Conservation (phyloP, 2,113 vertebrate species). For the Eptatretus burgeri region DNA sequence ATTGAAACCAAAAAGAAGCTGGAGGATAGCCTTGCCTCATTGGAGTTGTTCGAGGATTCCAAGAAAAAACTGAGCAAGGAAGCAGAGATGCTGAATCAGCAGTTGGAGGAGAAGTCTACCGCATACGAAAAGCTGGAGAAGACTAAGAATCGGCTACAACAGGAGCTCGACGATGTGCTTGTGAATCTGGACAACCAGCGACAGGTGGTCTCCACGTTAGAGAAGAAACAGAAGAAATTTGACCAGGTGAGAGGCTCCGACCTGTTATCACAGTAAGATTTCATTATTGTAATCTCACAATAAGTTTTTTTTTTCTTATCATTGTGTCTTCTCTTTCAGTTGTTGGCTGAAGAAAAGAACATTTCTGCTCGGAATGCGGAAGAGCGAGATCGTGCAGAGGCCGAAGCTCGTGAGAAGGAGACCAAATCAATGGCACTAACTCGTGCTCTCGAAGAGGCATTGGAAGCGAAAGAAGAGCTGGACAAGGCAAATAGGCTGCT, state of each 20-base stretch:
- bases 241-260: conserved; percentile 26
- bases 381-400: conserved; percentile 41
- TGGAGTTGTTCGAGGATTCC: conserved; percentile 33
- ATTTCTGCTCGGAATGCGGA: conserved; percentile 34
- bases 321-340: conserved; percentile 16
- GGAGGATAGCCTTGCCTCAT: conserved; percentile 32
- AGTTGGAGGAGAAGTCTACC: conserved; percentile 24
- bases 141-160: conserved; percentile 35
- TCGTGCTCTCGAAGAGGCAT: conserved; percentile 33
- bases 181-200: conserved; percentile 44
- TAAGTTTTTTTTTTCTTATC: not conserved
- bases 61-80: conserved; percentile 37
- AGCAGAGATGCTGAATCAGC: conserved; percentile 24
- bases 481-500: conserved; percentile 45
- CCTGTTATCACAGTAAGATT: not conserved
- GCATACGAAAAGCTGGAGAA: conserved; percentile 25
- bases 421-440: conserved; percentile 30
- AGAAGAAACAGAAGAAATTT: conserved; percentile 65
- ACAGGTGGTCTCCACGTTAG: conserved; percentile 35
- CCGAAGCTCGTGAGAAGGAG: conserved; percentile 47
- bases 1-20: conserved; percentile 33
- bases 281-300: too few species aligned
- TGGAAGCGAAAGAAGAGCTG: conserved; percentile 35
- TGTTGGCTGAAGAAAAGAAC: conserved; percentile 47
- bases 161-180: conserved; percentile 45